Base-by-base conservation (phyloP, 2,888 invertebrate species). In the Nomada fucata region DNA sequence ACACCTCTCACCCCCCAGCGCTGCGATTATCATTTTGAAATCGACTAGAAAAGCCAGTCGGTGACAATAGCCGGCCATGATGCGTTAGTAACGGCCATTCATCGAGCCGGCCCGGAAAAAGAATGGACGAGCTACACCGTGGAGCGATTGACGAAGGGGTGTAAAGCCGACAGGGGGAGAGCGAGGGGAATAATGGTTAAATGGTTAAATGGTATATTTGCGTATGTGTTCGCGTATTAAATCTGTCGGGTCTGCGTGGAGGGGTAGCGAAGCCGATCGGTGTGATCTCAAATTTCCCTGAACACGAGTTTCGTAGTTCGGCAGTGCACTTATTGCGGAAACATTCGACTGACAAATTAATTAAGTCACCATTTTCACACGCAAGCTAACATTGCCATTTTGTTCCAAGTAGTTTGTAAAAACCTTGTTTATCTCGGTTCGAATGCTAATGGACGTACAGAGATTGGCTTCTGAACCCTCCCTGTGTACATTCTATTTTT, bases 51-150 rank as follows among this genome's bases (percentile, higher is more conserved):
- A 88, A 91, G 89, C 90, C 90, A 90, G 91, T 88, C 88, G 84
- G 70, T 77, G 84, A 90, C 90, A 90, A 91, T 88, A 87, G 88
- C 86, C 91, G 89, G 91, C 92, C 92, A 91, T 91, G 88, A 88
- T 89, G 89, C 90, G 89, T 91, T 89, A 88, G 90, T 90, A 91
- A 91, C 92, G 91, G 90, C 91, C 91, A 91, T 92, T 90, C 88
- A 89, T 79, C 84, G 86, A 75, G 76, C 75, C 82, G 70, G 36
- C 47, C 70, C 70, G 55, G 80, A 63, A 70, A 79, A 70, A 71
- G 67, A 83, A 79, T 84, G 79, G 76, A 74, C 72, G 79, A 68
- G 67, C 55, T 68, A 74, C 76, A 67, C n/a, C 9, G 69, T 29
- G 69, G 74, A 64, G 71, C 29, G 71, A 74, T 20, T 71, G 68